Base-by-base conservation (phyloP, 2,797 vertebrate genomes). In the Aphelocoma californica region DNA sequence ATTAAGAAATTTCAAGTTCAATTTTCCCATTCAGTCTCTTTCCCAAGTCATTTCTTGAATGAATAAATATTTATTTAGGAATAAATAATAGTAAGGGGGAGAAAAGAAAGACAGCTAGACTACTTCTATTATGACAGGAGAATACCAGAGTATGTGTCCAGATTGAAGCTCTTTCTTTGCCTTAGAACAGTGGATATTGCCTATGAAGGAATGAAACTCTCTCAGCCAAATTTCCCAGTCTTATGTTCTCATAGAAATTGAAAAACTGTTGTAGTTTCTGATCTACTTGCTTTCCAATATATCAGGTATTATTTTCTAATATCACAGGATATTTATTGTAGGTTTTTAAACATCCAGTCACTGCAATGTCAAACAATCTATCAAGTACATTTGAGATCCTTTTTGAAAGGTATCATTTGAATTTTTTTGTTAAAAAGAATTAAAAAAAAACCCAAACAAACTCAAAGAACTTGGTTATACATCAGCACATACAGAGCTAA, bases 371-470 rank as follows among this genome's bases (percentile, higher is more conserved):
- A 79, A 79, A 28, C 2, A 18, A 50, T n/a, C 26, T 54, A 18
- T 53, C 7, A 50, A 73, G 23, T 45, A 6, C 2, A 28, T 78
- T 80, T 72, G 18, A 61, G 5, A 7, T 25, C 45, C 36, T 44
- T 78, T 31, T 69, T 75, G 24, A 65, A 82, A 73, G 10, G 4
- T 28, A 26, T 18, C 7, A 34, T 3, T 65, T 5, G 19, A 69
- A 65, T 45, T 74, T 57, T 6, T 42, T 65, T 75, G 8, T 60
- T 69, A 17, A 50, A 58, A 48, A 71, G 2, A 89, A 57, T 16
- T 40, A 13, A 2, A 7, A 31, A 32, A 44, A 12, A 38, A 8
- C 1, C 0, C 6, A 10, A 18, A 34, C 21, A 34, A 28, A 1
- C 5, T 3, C 11, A 19, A 57, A 65, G 16, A 31, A 21, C 7